A percentile compares a stretch with the other conserved stretches of the same genome.
Evolutionary conservation across 2,797 vertebrate genomes (phyloP).

Genomic region (Antrozous pallidus): DNA sequence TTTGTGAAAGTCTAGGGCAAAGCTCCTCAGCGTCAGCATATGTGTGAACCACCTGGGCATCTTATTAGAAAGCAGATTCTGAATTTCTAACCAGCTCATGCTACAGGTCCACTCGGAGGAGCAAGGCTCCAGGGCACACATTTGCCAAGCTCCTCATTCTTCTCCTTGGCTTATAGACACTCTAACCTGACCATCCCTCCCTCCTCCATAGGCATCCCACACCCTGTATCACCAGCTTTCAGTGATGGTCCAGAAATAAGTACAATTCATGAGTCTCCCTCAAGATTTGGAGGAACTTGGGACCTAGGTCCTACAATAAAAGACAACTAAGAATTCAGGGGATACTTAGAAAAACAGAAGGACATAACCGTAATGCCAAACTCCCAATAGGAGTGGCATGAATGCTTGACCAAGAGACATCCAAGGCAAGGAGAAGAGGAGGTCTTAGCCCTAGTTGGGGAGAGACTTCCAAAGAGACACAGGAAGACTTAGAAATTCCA

Average conservation of each 20-base stretch:
- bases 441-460: not conserved
- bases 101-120: not conserved
- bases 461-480: not conserved
- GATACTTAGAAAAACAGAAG: not conserved
- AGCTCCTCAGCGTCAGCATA: not conserved
- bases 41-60: not conserved
- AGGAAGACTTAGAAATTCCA: not conserved
- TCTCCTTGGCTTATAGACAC: not conserved
- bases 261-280: not conserved
- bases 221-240: not conserved
- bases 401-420: not conserved
- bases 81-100: not conserved
- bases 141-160: not conserved
- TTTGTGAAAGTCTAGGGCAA: slow-evolving; percentile 1
- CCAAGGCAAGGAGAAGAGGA: not conserved
- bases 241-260: not conserved
- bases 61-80: not conserved
- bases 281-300: not conserved
- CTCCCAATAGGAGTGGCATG: not conserved
- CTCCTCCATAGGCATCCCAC: not conserved
- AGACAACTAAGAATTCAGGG: not conserved
- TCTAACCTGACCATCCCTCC: too few relatives aligned
- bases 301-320: not conserved
- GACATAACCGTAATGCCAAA: not conserved
- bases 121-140: not conserved